Base-by-base conservation (phyloP, 1,140 invertebrate species). In the Ylistrum balloti region DNA sequence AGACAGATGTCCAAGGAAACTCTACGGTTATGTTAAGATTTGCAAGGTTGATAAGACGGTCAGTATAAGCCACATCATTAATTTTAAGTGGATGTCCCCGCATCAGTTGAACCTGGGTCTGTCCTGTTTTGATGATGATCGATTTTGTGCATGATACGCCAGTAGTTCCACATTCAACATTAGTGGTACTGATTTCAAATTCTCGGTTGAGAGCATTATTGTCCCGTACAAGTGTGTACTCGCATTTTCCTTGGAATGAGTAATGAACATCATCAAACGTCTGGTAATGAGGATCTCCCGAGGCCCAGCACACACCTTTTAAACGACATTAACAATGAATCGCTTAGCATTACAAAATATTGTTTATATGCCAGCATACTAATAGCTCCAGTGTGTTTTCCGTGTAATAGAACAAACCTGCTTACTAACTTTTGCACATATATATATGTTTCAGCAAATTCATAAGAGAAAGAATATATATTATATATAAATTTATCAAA, bases 131-230 rank as follows among this genome's bases (percentile, higher is more conserved):
- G 97, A 97, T 89, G 95, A 97, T 97, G 0, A 98, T 95, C 0
- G 98, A 97, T 94, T 98, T 98, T 0, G 98, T 98, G 94, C 98
- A 99, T 0, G 98, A 98, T 0, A 98, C 98, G 0, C 98, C 98
- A 17, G 97, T 97, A 0, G 98, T 97, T n/a, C 98, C 98, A 94
- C 98, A 99, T 5, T 97, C 97, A 11, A 98, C 97, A 94, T 98
- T 98, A 97, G 98, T 96, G 13, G 95, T 94, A 33, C 74, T 89
- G 41, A 95, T 88, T 10, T 86, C 89, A 86, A 95, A 94, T 20
- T 38, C 88, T 28, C 33, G 32, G 22, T 88, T 35, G 0, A 74
- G 88, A 28, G 89, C 89, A 74, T n/a, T n/a, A n/a, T n/a, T 74
- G 22, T 74, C 56, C 22, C 74, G 88, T 0, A 85, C 97, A 17